These are phyloP conservation scores for Upupa epops DNA, from an alignment of 2,113 vertebrate genomes.

Conservation along the genomic window DNA sequence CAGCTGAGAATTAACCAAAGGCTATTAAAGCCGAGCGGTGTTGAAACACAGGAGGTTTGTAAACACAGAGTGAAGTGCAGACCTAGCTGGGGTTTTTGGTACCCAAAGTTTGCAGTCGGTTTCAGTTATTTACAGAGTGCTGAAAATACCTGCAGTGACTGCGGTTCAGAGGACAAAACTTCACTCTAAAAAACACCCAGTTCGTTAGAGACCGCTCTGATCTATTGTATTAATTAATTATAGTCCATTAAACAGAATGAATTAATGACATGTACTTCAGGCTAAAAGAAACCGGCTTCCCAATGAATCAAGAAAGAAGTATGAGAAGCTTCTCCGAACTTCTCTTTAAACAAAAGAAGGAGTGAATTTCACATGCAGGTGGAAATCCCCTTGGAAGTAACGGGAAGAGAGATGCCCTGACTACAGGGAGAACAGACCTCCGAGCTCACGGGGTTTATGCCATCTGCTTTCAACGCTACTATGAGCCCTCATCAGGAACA, in stretches of 20 bases:
- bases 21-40: not conserved
- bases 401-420: not conserved
- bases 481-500: not conserved
- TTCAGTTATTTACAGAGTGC: not conserved
- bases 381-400: not conserved
- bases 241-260: not conserved
- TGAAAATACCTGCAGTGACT: constrained; percentile 1
- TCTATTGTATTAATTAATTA: not conserved
- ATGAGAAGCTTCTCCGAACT: not conserved
- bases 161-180: not conserved
- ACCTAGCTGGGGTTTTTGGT: rapidly evolving
- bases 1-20: not conserved
- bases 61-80: not conserved
- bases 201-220: not conserved
- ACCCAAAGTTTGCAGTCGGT: not conserved
- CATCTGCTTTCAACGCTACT: not conserved
- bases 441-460: not conserved
- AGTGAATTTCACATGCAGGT: not conserved
- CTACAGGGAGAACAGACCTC: not conserved
- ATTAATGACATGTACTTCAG: not conserved
- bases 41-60: not conserved
- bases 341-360: not conserved
- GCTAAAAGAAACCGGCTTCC: not conserved
- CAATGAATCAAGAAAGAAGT: not conserved
- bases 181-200: not conserved